phyloP scores from a whole-genome alignment of 2,797 vertebrate genomes.

The Trachops cirrhosus region DNA sequence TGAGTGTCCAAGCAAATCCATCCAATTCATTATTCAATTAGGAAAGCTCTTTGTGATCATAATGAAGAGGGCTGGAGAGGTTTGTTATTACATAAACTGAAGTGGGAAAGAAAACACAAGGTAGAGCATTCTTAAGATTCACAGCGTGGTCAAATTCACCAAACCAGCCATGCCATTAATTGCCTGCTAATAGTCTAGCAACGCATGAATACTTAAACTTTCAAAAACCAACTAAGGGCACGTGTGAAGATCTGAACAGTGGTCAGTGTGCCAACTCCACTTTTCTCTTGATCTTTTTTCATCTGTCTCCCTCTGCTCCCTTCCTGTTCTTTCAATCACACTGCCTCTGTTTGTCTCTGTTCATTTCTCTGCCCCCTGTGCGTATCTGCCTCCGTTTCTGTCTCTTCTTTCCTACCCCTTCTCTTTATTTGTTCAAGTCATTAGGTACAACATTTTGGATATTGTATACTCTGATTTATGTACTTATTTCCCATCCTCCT shows the following conservation, averaged over 20 bases:
- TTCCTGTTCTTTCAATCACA: background rate
- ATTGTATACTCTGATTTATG: background rate
- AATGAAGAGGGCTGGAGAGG: background rate
- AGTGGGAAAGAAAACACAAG: background rate
- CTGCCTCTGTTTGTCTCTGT: background rate
- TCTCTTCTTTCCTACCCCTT: background rate
- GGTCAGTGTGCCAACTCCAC: fast-evolving
- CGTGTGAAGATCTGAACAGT: background rate
- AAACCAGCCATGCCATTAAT: background rate
- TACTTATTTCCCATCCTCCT: background rate
- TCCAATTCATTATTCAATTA: background rate
- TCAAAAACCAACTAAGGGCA: background rate
- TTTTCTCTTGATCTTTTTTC: background rate
- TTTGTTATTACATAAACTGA: background rate
- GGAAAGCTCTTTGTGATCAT: background rate
- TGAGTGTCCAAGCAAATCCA: background rate
- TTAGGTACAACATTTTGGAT: background rate
- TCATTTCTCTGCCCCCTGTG: background rate
- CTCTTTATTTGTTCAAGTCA: background rate
- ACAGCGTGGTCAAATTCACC: background rate
- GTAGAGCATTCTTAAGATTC: background rate
- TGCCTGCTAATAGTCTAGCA: background rate
- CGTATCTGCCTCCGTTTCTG: background rate
- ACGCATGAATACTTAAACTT: background rate
- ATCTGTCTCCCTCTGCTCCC: background rate